Evolutionary conservation across 2,888 invertebrate species (phyloP).

Genomic region (Minunthozetes semirufus): DNA sequence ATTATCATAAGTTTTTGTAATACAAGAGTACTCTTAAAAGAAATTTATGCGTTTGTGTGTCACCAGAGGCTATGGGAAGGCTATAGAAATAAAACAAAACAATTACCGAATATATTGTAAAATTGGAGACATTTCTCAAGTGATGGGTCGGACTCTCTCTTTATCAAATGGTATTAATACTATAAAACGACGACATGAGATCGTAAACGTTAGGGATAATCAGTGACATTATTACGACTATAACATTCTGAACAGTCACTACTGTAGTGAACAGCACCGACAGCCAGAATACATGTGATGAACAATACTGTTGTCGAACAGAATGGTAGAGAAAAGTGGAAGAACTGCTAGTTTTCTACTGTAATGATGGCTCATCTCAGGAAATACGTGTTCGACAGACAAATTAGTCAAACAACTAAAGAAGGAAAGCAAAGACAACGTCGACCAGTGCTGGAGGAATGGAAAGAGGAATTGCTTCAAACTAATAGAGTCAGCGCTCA

Average conservation of each 20-base stretch:
- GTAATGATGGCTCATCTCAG: conserved; percentile 25
- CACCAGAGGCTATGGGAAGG: conserved; percentile 4
- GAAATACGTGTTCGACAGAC: conserved; percentile 31
- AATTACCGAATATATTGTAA: conserved; percentile 21
- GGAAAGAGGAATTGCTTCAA: not conserved
- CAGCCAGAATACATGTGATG: not conserved
- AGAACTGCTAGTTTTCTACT: not conserved
- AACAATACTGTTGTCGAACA: not conserved
- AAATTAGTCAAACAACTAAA: conserved; percentile 26
- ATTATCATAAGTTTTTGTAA: conserved; percentile 7
- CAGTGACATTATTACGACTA: conserved; percentile 23
- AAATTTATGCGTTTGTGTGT: conserved; percentile 25
- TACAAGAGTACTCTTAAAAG: not conserved
- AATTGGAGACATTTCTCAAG: not conserved
- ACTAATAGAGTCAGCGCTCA: not conserved
- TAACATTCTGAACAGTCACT: not conserved
- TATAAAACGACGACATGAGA: not conserved
- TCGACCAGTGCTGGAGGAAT: not conserved
- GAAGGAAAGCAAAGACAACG: not conserved
- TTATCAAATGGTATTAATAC: conserved; percentile 13
- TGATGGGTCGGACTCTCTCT: not conserved
- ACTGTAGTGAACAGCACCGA: not conserved
- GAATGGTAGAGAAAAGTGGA: not conserved
- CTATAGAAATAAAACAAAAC: not conserved
- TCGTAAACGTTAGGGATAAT: conserved; percentile 17